Percentiles rank a stretch among this genome's conserved stretches.
These are phyloP conservation scores for Enhydra lutris DNA, from an alignment of 2,113 vertebrate species.

Conservation along the genomic window DNA sequence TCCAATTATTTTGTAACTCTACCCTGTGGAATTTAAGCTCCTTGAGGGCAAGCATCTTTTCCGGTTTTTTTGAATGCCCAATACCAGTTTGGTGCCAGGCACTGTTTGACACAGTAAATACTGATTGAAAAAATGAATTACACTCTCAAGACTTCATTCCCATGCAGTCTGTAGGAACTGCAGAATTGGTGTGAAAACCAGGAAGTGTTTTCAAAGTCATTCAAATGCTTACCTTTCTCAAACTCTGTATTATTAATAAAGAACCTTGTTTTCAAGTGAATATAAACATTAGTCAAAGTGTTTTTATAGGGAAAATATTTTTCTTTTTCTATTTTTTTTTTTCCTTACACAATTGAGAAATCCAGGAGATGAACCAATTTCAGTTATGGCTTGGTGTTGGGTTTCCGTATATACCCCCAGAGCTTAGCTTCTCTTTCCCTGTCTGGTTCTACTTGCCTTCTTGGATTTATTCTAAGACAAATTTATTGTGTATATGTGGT, in stretches of 20 bases:
- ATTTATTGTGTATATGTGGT: fast-evolving
- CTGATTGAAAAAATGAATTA: background rate
- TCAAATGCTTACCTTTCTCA: background rate
- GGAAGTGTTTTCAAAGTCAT: background rate
- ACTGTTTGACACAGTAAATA: background rate
- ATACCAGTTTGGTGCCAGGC: fast-evolving
- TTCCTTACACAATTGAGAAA: background rate
- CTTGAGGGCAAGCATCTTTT: background rate
- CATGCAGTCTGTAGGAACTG: fast-evolving
- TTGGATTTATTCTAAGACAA: background rate
- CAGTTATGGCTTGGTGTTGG: background rate
- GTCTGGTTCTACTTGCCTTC: background rate
- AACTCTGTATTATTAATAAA: background rate
- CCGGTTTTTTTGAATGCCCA: background rate
- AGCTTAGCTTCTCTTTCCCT: fast-evolving
- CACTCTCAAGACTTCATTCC: background rate
- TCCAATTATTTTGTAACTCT: background rate
- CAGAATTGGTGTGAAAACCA: background rate
- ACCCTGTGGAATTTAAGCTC: background rate
- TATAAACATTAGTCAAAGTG: background rate
- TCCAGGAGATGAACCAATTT: background rate
- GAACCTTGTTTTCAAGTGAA: background rate
- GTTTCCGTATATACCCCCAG: background rate
- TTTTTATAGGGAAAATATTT: background rate
- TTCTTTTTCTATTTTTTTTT: background rate